These are phyloP conservation scores for Keiferia lycopersicella DNA, from an alignment of 2,888 invertebrate genomes.

Conservation along the genomic window DNA sequence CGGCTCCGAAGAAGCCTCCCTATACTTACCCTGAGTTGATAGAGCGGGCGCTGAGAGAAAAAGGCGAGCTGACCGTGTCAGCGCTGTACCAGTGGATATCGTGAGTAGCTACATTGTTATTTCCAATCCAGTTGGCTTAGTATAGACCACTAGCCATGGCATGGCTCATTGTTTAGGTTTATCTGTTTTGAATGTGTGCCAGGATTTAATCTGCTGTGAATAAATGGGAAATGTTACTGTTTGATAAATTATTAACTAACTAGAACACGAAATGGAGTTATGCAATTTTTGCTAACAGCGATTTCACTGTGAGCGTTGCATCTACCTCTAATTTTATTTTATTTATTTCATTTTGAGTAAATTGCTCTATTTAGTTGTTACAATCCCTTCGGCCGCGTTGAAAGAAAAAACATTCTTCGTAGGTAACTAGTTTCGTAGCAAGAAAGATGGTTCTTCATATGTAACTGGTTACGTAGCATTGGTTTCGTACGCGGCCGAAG, in stretches of 20 bases:
- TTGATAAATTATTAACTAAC: conserved; percentile 7
- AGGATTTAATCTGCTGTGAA: conserved; percentile 16
- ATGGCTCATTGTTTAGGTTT: conserved; percentile 21
- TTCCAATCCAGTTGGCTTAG: conserved; percentile 23
- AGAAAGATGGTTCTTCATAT: too few relatives aligned
- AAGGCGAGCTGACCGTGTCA: conserved; percentile 93
- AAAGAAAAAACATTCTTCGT: too few relatives aligned
- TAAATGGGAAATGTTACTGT: conserved; percentile 5
- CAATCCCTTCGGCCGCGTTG: too few relatives aligned
- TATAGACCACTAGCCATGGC: conserved; percentile 5
- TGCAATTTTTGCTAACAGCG: not conserved
- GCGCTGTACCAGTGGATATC: conserved; percentile 97
- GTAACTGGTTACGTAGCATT: too few relatives aligned
- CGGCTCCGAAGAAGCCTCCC: conserved; percentile 88
- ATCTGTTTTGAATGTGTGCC: conserved; percentile 23
- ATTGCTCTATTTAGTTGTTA: too few relatives aligned
- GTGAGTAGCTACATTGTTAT: conserved; percentile 82
- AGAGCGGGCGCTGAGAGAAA: conserved; percentile 92
- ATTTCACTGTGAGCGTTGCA: too few relatives aligned
- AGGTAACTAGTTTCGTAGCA: too few relatives aligned
- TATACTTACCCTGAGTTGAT: conserved; percentile 96
- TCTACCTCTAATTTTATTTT: too few relatives aligned
- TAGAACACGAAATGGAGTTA: not conserved
- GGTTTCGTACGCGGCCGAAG: too few relatives aligned
- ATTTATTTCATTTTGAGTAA: too few relatives aligned